phyloP scores from a whole-genome alignment of 2,113 vertebrate species.

The Onychorhynchus coronatus region DNA sequence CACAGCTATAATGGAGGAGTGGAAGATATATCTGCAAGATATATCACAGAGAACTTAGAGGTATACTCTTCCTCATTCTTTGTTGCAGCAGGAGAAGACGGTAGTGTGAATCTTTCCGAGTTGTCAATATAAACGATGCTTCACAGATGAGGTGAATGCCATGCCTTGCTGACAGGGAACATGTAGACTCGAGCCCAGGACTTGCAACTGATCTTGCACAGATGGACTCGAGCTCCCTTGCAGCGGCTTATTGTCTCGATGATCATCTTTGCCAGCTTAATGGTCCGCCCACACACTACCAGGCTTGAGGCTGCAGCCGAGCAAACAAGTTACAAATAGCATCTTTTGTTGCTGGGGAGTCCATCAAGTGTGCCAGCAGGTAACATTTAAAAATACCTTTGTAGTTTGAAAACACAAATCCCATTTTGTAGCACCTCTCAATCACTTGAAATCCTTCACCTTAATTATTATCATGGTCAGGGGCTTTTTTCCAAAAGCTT shows the following conservation, averaged over 20 bases:
- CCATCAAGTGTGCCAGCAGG: neutral
- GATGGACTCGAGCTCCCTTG: neutral
- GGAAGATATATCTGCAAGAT: neutral
- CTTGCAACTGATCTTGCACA: neutral
- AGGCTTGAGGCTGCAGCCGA: neutral
- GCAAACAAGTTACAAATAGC: neutral
- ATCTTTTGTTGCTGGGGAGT: neutral
- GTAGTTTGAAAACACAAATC: neutral
- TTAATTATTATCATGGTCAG: neutral
- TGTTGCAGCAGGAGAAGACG: neutral
- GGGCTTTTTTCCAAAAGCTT: neutral
- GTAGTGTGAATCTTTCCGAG: neutral
- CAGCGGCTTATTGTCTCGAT: neutral
- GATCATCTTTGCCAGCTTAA: neutral
- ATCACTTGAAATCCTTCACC: neutral
- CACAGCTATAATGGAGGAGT: neutral
- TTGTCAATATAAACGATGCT: neutral
- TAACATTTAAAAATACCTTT: neutral
- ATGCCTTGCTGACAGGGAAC: neutral
- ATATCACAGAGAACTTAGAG: neutral
- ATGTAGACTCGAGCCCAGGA: neutral
- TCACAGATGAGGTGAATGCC: neutral
- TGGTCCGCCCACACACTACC: neutral
- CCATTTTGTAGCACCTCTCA: neutral
- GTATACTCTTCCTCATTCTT: neutral